Evolutionary conservation across 2,113 vertebrate species (phyloP).

Genomic region (Saguinus midas): DNA sequence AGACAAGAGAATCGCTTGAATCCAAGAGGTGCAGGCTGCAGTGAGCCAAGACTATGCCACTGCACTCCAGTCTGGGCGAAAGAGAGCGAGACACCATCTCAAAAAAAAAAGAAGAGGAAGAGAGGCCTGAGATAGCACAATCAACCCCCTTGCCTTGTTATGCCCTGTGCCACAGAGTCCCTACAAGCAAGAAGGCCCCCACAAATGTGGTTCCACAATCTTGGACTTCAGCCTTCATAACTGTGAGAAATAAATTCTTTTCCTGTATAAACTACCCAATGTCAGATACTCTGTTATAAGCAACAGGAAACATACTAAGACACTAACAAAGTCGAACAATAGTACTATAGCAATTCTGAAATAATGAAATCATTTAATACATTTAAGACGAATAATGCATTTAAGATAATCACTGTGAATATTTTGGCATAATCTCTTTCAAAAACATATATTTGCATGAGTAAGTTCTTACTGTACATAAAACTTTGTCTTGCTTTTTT

Average conservation of each 20-base stretch:
- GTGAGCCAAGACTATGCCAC: not conserved
- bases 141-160: not conserved
- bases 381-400: not conserved
- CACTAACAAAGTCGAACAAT: not conserved
- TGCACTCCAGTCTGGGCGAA: not conserved
- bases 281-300: not conserved
- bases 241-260: not conserved
- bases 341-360: not conserved
- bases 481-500: slow-evolving; percentile 19
- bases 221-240: not conserved
- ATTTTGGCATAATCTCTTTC: not conserved
- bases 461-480: not conserved
- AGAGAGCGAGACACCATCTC: not conserved
- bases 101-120: not conserved
- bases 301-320: not conserved
- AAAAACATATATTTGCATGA: not conserved
- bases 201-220: not conserved
- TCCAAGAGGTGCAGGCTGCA: not conserved
- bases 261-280: not conserved
- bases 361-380: not conserved
- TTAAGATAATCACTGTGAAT: not conserved
- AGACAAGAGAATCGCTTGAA: not conserved
- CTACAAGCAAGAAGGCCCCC: not conserved
- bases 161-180: not conserved
- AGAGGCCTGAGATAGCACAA: not conserved